Conservation (phyloP, 1,140 invertebrate genomes). For the Drosophila prosaltans region DNA sequence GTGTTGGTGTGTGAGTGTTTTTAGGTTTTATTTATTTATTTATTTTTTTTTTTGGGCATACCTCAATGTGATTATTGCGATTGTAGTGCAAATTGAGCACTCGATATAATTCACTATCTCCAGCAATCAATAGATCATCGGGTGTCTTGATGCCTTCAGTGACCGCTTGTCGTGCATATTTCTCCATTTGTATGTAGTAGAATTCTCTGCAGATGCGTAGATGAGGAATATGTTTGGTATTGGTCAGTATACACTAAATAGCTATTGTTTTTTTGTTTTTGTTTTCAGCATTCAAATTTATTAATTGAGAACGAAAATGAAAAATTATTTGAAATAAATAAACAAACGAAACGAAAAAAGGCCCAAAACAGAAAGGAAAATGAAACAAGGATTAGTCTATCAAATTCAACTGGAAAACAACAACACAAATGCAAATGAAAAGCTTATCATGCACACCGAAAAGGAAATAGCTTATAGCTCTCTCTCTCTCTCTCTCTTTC, state of each 20-base stretch:
- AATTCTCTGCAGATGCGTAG: constrained; percentile 94
- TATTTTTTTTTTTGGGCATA: constrained; percentile 84
- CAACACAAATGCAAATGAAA: constrained; percentile 38
- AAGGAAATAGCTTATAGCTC: constrained; percentile 20
- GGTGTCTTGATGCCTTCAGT: constrained; percentile 97
- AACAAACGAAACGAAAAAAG: constrained; percentile 6
- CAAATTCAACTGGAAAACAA: constrained; percentile 51
- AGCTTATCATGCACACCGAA: constrained; percentile 8
- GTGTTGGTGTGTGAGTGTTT: constrained; percentile 43
- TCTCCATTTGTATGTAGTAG: constrained; percentile 99
- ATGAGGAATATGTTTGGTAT: constrained; percentile 78
- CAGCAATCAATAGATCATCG: constrained; percentile 96
- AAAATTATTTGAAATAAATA: constrained; percentile 22
- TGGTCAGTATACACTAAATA: constrained; percentile 68
- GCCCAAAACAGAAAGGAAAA: constrained; percentile 24
- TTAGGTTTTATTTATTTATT: constrained; percentile 24
- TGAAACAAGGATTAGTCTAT: constrained; percentile 38
- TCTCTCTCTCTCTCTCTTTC: constrained; percentile 18
- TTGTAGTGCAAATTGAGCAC: constrained; percentile 99
- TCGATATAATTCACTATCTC: constrained; percentile 98
- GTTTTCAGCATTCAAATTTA: constrained; percentile 76
- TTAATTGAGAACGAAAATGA: constrained; percentile 41
- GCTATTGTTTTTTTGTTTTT: constrained; percentile 46
- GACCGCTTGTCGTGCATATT: constrained; percentile 98
- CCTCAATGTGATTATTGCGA: constrained; percentile 99